A percentile compares a stretch with the other conserved stretches of the same genome.
Conservation (phyloP, 2,113 vertebrate genomes). For the Mohoua ochrocephala region DNA sequence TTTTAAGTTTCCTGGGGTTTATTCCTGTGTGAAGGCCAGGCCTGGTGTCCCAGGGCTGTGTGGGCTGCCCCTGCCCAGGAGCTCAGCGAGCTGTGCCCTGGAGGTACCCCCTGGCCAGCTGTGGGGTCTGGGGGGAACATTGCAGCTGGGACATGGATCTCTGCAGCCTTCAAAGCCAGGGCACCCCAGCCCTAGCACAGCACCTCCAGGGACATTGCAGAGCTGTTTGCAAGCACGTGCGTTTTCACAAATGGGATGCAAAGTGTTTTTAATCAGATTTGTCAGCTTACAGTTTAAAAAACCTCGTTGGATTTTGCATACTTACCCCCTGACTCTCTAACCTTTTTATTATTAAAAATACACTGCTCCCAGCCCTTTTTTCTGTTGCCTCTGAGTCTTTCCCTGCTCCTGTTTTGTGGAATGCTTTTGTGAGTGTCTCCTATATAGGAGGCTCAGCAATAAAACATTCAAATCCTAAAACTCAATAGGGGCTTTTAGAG, state of each 20-base stretch:
- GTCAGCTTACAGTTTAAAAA: neutral
- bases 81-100: neutral
- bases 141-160: neutral
- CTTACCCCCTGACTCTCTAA: neutral
- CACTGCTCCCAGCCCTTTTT: neutral
- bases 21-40: neutral
- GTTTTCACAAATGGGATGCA: neutral
- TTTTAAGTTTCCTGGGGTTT: neutral
- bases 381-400: neutral
- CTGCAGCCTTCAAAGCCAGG: neutral
- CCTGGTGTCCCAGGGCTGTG: neutral
- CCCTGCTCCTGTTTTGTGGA: neutral
- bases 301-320: rapidly evolving
- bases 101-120: too few species aligned
- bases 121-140: too few species aligned
- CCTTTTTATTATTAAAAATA: neutral
- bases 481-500: neutral
- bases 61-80: neutral
- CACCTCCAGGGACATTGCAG: neutral
- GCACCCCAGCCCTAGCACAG: too few species aligned
- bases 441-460: neutral
- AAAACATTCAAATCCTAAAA: neutral
- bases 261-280: neutral
- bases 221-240: rapidly evolving
- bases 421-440: neutral